Conservation (phyloP, 2,797 vertebrate species). For the Alosa sapidissima region DNA sequence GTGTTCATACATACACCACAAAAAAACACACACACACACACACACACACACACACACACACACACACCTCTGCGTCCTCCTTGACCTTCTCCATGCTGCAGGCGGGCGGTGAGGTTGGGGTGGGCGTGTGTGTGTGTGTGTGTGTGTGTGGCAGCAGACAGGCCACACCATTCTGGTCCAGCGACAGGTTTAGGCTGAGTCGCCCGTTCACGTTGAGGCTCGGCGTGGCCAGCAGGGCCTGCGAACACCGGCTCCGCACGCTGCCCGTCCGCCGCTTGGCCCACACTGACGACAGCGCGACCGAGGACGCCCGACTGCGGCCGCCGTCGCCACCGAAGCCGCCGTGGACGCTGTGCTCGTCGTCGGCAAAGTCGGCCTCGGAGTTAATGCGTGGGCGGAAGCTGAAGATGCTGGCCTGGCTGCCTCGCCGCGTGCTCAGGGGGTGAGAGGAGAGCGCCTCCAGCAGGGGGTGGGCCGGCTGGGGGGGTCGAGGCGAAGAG, state of each 20-base stretch:
- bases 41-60: background rate
- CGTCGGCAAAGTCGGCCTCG: constrained; percentile 79
- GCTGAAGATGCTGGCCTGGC: constrained; percentile 76
- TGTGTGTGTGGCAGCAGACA: constrained; percentile 68
- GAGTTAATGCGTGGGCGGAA: constrained; percentile 73
- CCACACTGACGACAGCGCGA: constrained; percentile 76
- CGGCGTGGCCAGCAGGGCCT: constrained; percentile 66
- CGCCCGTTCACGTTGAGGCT: constrained; percentile 78
- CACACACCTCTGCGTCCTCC: constrained; percentile 59
- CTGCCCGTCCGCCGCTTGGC: constrained; percentile 79
- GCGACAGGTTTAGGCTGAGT: constrained; percentile 83
- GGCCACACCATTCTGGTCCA: constrained; percentile 90
- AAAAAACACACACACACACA: background rate
- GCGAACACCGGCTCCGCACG: constrained; percentile 82
- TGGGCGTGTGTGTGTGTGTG: constrained; percentile 51
- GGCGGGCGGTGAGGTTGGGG: constrained; percentile 69
- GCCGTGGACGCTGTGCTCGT: constrained; percentile 85
- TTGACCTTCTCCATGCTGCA: constrained; percentile 81
- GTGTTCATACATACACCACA: too few species aligned
- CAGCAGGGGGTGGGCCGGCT: constrained; percentile 72
- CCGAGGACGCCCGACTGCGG: constrained; percentile 81
- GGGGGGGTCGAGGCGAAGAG: background rate
- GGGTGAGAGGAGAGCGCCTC: constrained; percentile 78
- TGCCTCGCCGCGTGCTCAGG: constrained; percentile 75
- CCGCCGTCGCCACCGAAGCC: constrained; percentile 80